A percentile compares a stretch with the other conserved stretches of the same genome.
Conservation (phyloP, 2,113 vertebrate genomes). For the Phalacrocorax brasilianus region DNA sequence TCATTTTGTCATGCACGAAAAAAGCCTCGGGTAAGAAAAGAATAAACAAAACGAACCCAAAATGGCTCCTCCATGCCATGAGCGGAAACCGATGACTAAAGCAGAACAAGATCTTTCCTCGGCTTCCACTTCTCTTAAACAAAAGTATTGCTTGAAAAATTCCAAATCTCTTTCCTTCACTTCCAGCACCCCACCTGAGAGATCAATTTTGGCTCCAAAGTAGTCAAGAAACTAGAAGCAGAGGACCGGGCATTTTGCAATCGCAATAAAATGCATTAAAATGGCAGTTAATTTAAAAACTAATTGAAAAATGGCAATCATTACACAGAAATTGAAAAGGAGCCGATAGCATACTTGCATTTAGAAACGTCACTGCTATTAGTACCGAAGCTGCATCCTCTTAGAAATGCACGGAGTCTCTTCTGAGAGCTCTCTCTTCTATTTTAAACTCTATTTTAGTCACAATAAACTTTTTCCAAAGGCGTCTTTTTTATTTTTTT, state of each 20-base stretch:
- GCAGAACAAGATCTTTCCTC: neutral
- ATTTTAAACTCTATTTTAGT: neutral
- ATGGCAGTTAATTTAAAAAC: neutral
- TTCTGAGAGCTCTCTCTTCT: neutral
- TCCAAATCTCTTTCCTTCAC: neutral
- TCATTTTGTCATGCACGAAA: neutral
- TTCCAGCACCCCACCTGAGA: neutral
- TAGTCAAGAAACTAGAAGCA: neutral
- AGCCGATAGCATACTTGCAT: neutral
- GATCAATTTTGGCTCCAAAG: neutral
- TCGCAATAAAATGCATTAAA: fast-evolving
- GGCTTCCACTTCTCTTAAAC: fast-evolving
- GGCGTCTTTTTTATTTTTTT: neutral
- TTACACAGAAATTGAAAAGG: neutral
- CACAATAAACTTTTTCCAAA: neutral
- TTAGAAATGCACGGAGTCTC: neutral
- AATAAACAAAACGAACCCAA: constrained; percentile 32
- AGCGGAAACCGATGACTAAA: neutral
- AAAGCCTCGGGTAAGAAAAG: neutral
- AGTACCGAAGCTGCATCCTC: neutral
- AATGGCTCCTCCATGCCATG: constrained; percentile 27
- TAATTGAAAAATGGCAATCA: neutral
- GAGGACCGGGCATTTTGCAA: fast-evolving
- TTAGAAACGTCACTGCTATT: neutral
- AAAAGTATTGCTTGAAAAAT: fast-evolving